These are phyloP conservation scores for Acanthopleura granulata DNA, from an alignment of 2,888 invertebrate genomes.

Conservation along the genomic window DNA sequence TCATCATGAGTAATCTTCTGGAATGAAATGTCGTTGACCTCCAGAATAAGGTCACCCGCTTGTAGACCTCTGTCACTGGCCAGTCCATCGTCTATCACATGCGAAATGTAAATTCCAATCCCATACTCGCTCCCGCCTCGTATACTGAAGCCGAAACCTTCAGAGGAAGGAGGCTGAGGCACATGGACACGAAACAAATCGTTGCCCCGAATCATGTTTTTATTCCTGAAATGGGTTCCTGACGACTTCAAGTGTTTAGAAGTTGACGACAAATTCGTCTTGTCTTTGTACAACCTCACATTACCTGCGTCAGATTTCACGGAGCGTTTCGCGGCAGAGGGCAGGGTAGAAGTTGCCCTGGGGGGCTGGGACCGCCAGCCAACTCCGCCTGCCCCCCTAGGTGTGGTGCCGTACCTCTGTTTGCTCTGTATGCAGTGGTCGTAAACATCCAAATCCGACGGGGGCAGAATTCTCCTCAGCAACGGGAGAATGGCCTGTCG, in stretches of 20 bases:
- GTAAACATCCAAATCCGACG: slow-evolving; percentile 49
- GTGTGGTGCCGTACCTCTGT: slow-evolving; percentile 9
- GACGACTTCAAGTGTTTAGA: neutral
- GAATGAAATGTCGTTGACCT: slow-evolving; percentile 93
- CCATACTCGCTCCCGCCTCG: slow-evolving; percentile 94
- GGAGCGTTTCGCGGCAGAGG: neutral
- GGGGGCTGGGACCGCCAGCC: slow-evolving; percentile 17
- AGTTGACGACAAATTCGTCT: neutral
- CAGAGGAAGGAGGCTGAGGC: slow-evolving; percentile 28
- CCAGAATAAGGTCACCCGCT: slow-evolving; percentile 89
- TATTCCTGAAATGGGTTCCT: neutral
- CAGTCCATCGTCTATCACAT: slow-evolving; percentile 92
- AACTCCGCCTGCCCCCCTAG: slow-evolving; percentile 22
- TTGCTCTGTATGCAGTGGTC: slow-evolving; percentile 39
- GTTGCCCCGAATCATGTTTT: slow-evolving; percentile 12
- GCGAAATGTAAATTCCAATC: slow-evolving; percentile 94
- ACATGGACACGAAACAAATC: slow-evolving; percentile 29
- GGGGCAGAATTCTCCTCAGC: slow-evolving; percentile 55
- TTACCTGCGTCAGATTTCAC: too few relatives aligned
- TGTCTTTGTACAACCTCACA: neutral
- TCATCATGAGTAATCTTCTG: slow-evolving; percentile 58
- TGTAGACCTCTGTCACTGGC: slow-evolving; percentile 85
- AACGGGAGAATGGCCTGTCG: slow-evolving; percentile 45
- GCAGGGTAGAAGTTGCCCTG: slow-evolving; percentile 2
- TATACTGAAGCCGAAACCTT: slow-evolving; percentile 91